Percentiles rank a stretch among this genome's conserved stretches.
Evolutionary conservation across 92 coral and sea anemone genomes (phyloP).

Genomic region (Epizoanthus ramosus): DNA sequence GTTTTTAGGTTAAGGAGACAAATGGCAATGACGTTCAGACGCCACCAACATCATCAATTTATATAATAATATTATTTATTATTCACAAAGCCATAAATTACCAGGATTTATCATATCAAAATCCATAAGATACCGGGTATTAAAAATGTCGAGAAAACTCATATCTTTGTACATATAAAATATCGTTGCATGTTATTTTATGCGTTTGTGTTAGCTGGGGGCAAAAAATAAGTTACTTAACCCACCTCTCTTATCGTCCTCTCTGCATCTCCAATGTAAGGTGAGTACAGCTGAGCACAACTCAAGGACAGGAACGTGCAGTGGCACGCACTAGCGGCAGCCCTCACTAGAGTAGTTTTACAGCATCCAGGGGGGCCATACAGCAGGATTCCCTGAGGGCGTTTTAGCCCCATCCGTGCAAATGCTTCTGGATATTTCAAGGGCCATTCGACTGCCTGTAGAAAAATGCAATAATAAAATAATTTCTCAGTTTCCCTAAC

Average conservation of each 20-base stretch:
- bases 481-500: neutral
- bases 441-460: slow-evolving; percentile 98
- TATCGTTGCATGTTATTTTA: too few species aligned
- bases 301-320: slow-evolving; percentile 95
- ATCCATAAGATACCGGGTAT: too few species aligned
- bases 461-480: neutral
- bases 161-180: too few species aligned
- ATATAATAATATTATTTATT: too few species aligned
- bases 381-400: slow-evolving; percentile 90
- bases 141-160: too few species aligned
- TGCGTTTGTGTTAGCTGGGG: too few species aligned
- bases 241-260: slow-evolving; percentile 85
- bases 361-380: slow-evolving; percentile 99
- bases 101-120: too few species aligned
- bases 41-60: too few species aligned
- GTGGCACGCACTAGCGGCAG: slow-evolving; percentile 87
- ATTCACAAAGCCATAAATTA: too few species aligned
- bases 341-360: slow-evolving; percentile 92
- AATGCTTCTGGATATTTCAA: slow-evolving; percentile 88
- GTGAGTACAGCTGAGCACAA: slow-evolving; percentile 96
- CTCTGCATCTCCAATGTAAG: slow-evolving; percentile 98
- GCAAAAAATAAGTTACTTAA: slow-evolving; percentile 3
- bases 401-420: slow-evolving; percentile 82
- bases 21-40: too few species aligned
- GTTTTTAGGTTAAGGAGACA: too few species aligned